phyloP scores from a whole-genome alignment of 2,888 invertebrate species.

The Amphipyra berbera region DNA sequence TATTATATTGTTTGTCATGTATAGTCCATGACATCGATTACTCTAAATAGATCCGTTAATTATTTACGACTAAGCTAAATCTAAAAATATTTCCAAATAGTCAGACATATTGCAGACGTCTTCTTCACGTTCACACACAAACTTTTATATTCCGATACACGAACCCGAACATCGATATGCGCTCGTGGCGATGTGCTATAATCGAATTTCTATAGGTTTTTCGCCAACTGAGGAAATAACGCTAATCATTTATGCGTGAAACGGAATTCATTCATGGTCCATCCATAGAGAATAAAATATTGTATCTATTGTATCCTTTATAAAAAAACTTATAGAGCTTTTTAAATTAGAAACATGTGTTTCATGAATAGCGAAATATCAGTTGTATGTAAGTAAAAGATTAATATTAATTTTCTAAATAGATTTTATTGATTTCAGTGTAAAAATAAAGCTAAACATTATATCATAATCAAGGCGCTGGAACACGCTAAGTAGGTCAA shows the following conservation, averaged over 20 bases:
- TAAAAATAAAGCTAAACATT: background rate
- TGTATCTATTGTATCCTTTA: too few species aligned
- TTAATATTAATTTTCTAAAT: background rate
- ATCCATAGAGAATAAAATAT: constrained; percentile 34
- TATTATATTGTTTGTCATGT: constrained; percentile 78
- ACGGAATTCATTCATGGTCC: constrained; percentile 58
- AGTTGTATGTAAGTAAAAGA: too few species aligned
- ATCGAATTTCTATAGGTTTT: constrained; percentile 66
- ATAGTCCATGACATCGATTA: constrained; percentile 81
- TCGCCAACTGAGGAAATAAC: constrained; percentile 40
- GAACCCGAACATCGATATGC: constrained; percentile 69
- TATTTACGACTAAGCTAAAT: constrained; percentile 80
- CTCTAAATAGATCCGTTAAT: constrained; percentile 70
- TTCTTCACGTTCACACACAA: constrained; percentile 81
- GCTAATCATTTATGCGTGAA: constrained; percentile 68
- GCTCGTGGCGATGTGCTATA: constrained; percentile 67
- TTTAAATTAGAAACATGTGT: too few species aligned
- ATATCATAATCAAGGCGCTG: constrained; percentile 2
- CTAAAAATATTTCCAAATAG: constrained; percentile 90
- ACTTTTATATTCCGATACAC: constrained; percentile 77
- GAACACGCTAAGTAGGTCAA: constrained; percentile 48
- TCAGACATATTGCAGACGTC: constrained; percentile 90
- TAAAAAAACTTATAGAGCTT: too few species aligned
- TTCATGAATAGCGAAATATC: too few species aligned
- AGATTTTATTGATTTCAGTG: background rate